These are phyloP conservation scores for Anguilla anguilla DNA, from an alignment of 2,797 vertebrate species.

Conservation along the genomic window DNA sequence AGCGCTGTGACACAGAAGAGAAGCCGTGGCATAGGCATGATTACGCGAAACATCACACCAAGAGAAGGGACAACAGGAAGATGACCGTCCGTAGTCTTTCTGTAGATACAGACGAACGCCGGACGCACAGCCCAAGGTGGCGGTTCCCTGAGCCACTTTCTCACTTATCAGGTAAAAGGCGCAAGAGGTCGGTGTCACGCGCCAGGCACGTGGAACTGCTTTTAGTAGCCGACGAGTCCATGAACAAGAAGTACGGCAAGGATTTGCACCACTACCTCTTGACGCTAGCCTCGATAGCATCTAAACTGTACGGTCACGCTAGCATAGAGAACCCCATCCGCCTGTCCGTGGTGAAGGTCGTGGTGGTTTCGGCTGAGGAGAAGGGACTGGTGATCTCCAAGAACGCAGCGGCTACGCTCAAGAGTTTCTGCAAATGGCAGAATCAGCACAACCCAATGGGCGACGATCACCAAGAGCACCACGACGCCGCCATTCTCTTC, in stretches of 20 bases:
- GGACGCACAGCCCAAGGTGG: constrained; percentile 43
- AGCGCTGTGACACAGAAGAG: constrained; percentile 66
- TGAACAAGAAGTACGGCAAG: constrained; percentile 88
- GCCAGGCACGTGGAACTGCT: constrained; percentile 94
- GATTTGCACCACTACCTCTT: constrained; percentile 92
- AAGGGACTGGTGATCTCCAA: constrained; percentile 87
- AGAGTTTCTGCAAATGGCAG: constrained; percentile 98
- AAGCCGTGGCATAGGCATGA: constrained; percentile 47
- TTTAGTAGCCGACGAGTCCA: constrained; percentile 90
- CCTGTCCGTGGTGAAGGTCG: constrained; percentile 88
- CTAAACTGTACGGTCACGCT: constrained; percentile 90
- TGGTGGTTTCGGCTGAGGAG: constrained; percentile 80
- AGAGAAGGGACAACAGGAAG: constrained; percentile 26
- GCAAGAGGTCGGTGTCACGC: constrained; percentile 82
- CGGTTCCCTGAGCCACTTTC: constrained; percentile 27
- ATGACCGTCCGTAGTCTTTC: not conserved
- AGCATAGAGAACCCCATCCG: constrained; percentile 97
- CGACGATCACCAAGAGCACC: constrained; percentile 86
- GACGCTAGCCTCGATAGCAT: constrained; percentile 91
- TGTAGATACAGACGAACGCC: not conserved
- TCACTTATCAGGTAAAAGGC: constrained; percentile 51
- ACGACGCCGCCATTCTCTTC: constrained; percentile 96
- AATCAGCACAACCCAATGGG: constrained; percentile 91
- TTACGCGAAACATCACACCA: constrained; percentile 41
- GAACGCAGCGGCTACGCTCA: constrained; percentile 92